Evolutionary conservation across 2,888 invertebrate species (phyloP), one percentile per base, ranked within the genome.

Genomic region (Arrhopalites spinosus): DNA sequence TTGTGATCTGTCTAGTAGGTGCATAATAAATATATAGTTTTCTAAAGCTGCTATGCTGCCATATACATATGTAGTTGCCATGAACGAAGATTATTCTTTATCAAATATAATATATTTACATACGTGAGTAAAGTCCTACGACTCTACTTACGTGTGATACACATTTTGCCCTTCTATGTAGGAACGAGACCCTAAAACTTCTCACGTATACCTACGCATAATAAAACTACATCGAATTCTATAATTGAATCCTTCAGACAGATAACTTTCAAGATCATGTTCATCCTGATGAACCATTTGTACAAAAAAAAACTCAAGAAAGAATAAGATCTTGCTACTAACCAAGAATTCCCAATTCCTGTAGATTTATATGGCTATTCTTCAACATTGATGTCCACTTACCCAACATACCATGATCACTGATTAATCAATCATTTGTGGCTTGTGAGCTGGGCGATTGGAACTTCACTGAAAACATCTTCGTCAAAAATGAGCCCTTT

Each of bases 151-250:
- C n/a, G n/a, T n/a, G n/a, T n/a, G n/a, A n/a, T n/a, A n/a, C n/a
- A n/a, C n/a, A n/a, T n/a, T 59, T 59, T 23, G 13, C 25, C 25
- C 25, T 59, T 23, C 8, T 7, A 2, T 23, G 2, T 23, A 83
- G 86, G 84, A 83, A 20, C 85, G 86, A 67, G 84, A 84, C 77
- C 85, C 79, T 7, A 77, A 84, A 77, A 84, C 85, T 0, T 83
- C 84, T 20, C 86, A 87, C 74, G 82, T 87, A 56, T 89, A 86
- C 82, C 84, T 85, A 56, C 88, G 89, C 45, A 86, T 89, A 77
- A 83, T 86, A 25, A 84, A 84, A 72, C 83, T 87, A 1, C 84
- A 87, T 70, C 73, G 80, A 64, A 78, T 79, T n/a, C 68, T 81
- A 7, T 80, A 78, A 50, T 78, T 82, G 30, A 80, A 82, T 64